phyloP scores from a whole-genome alignment of 2,797 vertebrate genomes.

The Tauraco hartlaubi region DNA sequence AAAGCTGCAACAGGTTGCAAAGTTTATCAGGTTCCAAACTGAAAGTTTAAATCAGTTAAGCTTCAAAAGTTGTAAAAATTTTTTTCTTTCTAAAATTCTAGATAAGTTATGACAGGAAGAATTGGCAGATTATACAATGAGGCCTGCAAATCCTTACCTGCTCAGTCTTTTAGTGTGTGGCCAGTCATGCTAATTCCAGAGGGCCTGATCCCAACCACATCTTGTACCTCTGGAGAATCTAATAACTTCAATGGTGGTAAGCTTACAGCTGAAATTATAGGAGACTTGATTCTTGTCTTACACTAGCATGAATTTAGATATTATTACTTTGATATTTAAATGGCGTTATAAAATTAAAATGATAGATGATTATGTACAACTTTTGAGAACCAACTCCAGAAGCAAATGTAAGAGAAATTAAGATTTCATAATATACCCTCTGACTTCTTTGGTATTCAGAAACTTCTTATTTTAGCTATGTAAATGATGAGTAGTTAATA shows the following conservation, averaged over 20 bases:
- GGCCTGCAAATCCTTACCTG: background rate
- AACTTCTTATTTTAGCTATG: slow-evolving; percentile 57
- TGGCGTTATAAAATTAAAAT: background rate
- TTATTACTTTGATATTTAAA: slow-evolving; percentile 1
- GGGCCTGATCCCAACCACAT: background rate
- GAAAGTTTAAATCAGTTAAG: slow-evolving; percentile 34
- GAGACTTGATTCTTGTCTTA: background rate
- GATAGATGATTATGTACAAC: background rate
- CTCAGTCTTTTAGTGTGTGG: background rate
- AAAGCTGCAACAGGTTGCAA: slow-evolving; percentile 76
- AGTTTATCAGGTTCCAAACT: slow-evolving; percentile 64
- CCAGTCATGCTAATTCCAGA: background rate
- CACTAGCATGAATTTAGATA: background rate
- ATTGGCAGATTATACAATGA: background rate
- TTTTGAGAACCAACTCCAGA: background rate
- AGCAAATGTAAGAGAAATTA: background rate
- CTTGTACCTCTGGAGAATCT: background rate
- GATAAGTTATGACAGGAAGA: background rate
- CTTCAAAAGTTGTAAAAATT: background rate
- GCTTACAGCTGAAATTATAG: background rate
- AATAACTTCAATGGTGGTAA: background rate
- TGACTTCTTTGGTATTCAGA: slow-evolving; percentile 9
- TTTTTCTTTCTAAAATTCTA: slow-evolving; percentile 2
- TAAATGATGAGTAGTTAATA: slow-evolving; percentile 58
- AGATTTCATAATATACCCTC: background rate